Percentiles rank a stretch among this genome's conserved stretches.
Conservation (phyloP, 2,797 vertebrate species). For the Pantherophis alleghaniensis region DNA sequence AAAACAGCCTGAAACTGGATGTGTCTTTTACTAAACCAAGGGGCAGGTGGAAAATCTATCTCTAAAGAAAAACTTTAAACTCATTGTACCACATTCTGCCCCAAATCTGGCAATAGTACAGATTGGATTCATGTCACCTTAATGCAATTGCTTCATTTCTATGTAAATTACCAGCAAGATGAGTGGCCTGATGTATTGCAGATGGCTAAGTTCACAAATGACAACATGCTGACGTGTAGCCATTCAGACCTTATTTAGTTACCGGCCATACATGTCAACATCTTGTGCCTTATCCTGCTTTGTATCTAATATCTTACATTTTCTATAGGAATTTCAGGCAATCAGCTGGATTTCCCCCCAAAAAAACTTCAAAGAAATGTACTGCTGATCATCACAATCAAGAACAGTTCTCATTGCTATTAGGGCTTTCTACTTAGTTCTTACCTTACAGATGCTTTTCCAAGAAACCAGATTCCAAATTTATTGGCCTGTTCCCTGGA, state of each 20-base stretch:
- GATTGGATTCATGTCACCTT: background rate
- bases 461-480: background rate
- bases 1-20: background rate
- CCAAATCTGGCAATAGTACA: background rate
- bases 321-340: background rate
- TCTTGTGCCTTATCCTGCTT: background rate
- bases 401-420: background rate
- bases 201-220: background rate
- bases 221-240: background rate
- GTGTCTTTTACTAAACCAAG: background rate
- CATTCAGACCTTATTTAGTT: background rate
- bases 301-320: background rate
- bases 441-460: background rate
- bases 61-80: background rate
- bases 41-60: background rate
- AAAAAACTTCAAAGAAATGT: background rate
- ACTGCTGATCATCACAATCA: background rate
- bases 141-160: background rate
- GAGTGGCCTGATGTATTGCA: background rate
- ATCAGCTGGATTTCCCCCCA: background rate
- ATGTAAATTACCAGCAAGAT: background rate
- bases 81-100: background rate
- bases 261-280: background rate
- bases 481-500: background rate
- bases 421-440: background rate